Percentiles rank a stretch among this genome's conserved stretches.
Conservation (phyloP, 2,113 vertebrate species). For the Sterna hirundo region DNA sequence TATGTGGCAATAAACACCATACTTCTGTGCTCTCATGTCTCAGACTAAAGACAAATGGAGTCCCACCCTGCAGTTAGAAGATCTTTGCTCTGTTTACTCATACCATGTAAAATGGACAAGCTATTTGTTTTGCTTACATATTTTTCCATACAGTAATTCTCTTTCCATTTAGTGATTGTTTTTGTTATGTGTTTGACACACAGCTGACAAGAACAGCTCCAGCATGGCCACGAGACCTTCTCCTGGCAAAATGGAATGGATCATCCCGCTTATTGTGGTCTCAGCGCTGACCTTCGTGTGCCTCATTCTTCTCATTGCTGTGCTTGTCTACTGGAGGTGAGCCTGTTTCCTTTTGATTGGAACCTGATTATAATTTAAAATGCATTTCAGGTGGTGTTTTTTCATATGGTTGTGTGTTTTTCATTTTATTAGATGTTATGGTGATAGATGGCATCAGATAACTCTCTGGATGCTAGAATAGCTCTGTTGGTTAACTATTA, state of each 20-base stretch:
- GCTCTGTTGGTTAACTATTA: not conserved
- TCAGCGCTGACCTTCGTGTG: slow-evolving; percentile 95
- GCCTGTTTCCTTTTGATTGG: slow-evolving; percentile 18
- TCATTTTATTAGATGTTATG: not conserved
- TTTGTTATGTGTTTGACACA: slow-evolving; percentile 47
- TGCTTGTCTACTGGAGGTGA: slow-evolving; percentile 99
- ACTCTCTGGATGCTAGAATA: not conserved
- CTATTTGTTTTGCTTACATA: not conserved
- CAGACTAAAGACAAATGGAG: slow-evolving; percentile 47
- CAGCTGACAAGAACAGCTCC: slow-evolving; percentile 82
- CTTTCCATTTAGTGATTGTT: not conserved
- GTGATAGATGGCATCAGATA: not conserved
- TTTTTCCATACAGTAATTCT: not conserved
- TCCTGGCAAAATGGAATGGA: slow-evolving; percentile 93
- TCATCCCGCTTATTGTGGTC: slow-evolving; percentile 94
- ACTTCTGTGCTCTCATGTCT: slow-evolving; percentile 45
- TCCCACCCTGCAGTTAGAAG: slow-evolving; percentile 25
- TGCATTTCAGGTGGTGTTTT: not conserved
- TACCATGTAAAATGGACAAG: slow-evolving; percentile 31
- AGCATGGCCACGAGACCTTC: slow-evolving; percentile 82
- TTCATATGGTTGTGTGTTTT: not conserved
- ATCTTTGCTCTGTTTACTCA: slow-evolving; percentile 40
- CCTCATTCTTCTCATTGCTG: slow-evolving; percentile 92
- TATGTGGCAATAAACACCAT: slow-evolving; percentile 56
- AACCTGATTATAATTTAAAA: not conserved